Evolutionary conservation across 2,888 invertebrate genomes (phyloP), one percentile per base, ranked within the genome.

Genomic region (Salpingus planirostris): DNA sequence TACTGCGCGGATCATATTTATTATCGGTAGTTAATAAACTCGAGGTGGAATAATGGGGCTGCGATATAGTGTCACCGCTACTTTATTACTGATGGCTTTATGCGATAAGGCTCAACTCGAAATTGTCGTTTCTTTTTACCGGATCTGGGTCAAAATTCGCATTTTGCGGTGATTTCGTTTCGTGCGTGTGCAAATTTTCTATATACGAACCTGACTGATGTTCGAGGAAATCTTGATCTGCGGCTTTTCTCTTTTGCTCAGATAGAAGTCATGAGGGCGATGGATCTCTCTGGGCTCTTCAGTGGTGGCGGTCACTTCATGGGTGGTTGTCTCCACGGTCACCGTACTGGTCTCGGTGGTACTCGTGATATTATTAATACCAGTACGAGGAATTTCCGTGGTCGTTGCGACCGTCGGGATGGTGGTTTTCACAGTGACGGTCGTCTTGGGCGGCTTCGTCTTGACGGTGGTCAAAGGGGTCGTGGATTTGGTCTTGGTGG

Each of bases 241-340:
- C 11, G 62, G 62, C 43, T 62, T 62, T 40, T 61, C 64, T 30
- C 57, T 50, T 41, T 57, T 62, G 40, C 50, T 58, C 23, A 60
- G 44, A 44, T 62, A 63, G 49, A 70, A 69, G 28, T 64, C 57
- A 47, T 61, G 56, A 33, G 57, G 54, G 65, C 68, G 58, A 65
- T 72, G 56, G 68, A 71, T 54, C 63, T 73, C 52, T 65, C 71
- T 61, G 52, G 68, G 49, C 54, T 67, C 52, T 50, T 61, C 59
- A 57, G 70, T 55, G 59, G 61, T 52, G 65, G 70, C 44, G 61
- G 68, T 56, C 65, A 69, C 47, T 65, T 71, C 52, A 65, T 70
- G 54, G 61, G 69, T 66, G 38, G 74, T 73, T 27, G 72, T 69
- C 44, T 74, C 74, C 47, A 68, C 67, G 49, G 70, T 68, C 34